Evolutionary conservation across 2,797 vertebrate species (phyloP).

Genomic region (Pyrocephalus nanus): DNA sequence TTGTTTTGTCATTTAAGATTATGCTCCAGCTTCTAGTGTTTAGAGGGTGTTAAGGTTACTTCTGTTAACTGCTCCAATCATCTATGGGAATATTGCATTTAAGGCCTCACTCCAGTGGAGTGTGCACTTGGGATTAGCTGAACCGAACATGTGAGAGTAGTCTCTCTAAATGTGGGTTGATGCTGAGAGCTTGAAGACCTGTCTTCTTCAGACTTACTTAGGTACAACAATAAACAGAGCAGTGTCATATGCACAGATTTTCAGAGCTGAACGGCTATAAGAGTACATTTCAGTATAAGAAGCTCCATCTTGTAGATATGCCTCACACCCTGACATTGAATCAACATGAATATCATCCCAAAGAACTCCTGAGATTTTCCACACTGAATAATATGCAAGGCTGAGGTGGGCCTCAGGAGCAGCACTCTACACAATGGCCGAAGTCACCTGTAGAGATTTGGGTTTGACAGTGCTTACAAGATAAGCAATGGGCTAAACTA

Average conservation of each 20-base stretch:
- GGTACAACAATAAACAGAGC: background rate
- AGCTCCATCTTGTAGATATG: background rate
- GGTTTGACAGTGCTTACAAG: background rate
- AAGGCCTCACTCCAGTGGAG: background rate
- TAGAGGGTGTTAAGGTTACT: background rate
- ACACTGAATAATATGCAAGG: background rate
- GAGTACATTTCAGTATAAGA: background rate
- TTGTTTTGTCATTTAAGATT: background rate
- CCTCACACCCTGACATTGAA: background rate
- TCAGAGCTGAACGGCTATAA: background rate
- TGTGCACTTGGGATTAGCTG: rapidly evolving
- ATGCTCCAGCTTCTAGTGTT: background rate
- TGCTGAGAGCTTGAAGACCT: background rate
- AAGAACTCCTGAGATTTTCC: background rate
- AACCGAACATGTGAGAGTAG: background rate
- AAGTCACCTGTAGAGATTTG: background rate
- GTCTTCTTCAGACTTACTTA: background rate
- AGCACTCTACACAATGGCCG: background rate
- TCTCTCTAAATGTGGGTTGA: rapidly evolving
- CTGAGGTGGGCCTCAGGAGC: background rate
- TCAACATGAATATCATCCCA: background rate
- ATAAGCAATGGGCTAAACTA: background rate
- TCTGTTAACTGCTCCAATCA: background rate
- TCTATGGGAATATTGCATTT: background rate
- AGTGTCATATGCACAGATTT: background rate